Base-by-base conservation (phyloP, 2,797 vertebrate genomes). In the Catamblyrhynchus diadema region DNA sequence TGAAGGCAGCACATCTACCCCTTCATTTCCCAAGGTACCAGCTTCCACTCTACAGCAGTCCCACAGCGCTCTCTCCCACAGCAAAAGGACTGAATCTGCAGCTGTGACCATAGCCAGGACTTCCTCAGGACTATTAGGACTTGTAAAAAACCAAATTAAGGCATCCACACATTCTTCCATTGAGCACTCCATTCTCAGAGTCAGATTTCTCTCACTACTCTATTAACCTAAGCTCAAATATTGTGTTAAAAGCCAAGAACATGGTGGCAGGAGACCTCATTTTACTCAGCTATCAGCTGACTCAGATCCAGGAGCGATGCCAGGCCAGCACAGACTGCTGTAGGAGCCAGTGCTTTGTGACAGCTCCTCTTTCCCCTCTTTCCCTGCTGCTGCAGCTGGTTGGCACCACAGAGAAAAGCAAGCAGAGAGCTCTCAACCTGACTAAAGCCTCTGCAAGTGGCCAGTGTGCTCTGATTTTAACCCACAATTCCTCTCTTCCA, bases 191-290 rank as follows among this genome's bases (percentile, higher is more conserved):
- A 41, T 78, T 83, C 59, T 81, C 44, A 86, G 86, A 64, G 39
- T 28, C 22, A 41, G 71, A 21, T 88, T 93, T 90, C 69, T 77
- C 61, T 88, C 53, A 33, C 57, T 86, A 59, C 88, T 81, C 77
- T 81, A 56, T 96, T 86, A 88, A 75, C 59, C 30, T 91, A 85
- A 85, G 60, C 74, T 83, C 82, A 85, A 72, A 62, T 90, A 72
- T 87, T 88, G 81, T 1, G 7, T 74, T 91, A 81, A 91, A 82
- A 96, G 86, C 62, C 72, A 93, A 84, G 72, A 93, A 66, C 16
- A 32, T 50, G 32, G 78, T 93, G 85, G 82, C 77, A 83, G 54
- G 47, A 90, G 91, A 95, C 90, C 87, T 74, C 69, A 90, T 93
- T 93, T 90, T 78, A 78, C 73, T 53, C 42, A 83, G 59, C 74